These are phyloP conservation scores for Halcyon senegalensis DNA, from an alignment of 2,113 vertebrate genomes.

Conservation along the genomic window DNA sequence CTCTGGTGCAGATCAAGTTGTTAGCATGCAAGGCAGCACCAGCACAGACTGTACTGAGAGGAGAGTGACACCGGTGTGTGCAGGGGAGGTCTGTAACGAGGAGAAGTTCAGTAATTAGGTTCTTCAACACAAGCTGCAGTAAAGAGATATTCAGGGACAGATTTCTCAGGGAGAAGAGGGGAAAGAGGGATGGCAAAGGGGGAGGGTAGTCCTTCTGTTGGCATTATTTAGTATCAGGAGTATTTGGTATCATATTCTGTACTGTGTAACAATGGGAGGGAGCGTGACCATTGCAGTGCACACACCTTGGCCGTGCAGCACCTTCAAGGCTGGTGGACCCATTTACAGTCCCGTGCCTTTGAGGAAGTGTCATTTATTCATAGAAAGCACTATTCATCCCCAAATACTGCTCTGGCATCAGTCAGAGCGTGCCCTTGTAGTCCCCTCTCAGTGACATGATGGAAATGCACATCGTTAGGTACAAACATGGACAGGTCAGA, in stretches of 20 bases:
- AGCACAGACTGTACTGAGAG: slow-evolving; percentile 22
- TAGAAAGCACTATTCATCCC: background rate
- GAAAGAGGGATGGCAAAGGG: background rate
- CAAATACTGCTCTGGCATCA: background rate
- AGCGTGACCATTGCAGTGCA: background rate
- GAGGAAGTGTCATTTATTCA: background rate
- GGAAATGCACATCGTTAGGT: background rate
- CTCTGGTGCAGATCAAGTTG: background rate
- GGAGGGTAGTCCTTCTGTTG: background rate
- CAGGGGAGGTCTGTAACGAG: background rate
- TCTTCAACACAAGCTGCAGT: slow-evolving; percentile 7
- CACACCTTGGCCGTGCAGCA: background rate
- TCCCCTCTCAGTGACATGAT: background rate
- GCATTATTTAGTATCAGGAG: background rate
- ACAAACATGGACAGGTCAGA: background rate
- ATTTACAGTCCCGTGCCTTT: background rate
- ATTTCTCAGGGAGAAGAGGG: background rate
- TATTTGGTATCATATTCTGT: background rate
- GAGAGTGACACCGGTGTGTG: background rate
- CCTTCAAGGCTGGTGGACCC: background rate
- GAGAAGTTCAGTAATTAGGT: background rate
- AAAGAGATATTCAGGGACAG: background rate
- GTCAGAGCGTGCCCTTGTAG: background rate
- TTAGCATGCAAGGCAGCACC: slow-evolving; percentile 14
- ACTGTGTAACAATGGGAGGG: background rate